phyloP scores from a whole-genome alignment of 2,888 invertebrate species.

The Pseudococcus jackbeardsleyi region DNA sequence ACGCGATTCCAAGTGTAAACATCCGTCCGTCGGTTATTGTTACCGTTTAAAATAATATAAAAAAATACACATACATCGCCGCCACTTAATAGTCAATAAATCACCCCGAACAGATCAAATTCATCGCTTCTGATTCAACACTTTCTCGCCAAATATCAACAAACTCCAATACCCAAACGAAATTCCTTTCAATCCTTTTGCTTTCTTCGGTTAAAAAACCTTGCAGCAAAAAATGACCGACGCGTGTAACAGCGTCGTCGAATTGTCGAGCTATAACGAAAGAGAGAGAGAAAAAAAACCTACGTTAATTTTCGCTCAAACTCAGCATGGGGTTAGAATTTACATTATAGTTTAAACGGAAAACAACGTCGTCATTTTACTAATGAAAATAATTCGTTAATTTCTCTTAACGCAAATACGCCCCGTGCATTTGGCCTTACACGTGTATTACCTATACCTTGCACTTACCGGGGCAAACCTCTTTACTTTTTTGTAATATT shows the following conservation, averaged over 20 bases:
- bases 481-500: background rate
- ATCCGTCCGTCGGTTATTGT: slow-evolving; percentile 52
- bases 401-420: background rate
- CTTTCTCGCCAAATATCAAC: background rate
- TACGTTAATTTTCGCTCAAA: background rate
- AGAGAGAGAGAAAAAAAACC: background rate
- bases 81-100: slow-evolving; percentile 48
- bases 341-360: slow-evolving; percentile 1
- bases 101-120: slow-evolving; percentile 38
- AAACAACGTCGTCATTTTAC: slow-evolving; percentile 16
- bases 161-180: background rate
- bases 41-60: slow-evolving; percentile 48
- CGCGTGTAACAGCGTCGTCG: background rate
- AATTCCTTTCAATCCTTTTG: background rate
- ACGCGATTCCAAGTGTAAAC: slow-evolving; percentile 57
- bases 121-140: slow-evolving; percentile 34
- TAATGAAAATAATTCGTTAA: slow-evolving; percentile 46
- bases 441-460: slow-evolving; percentile 13
- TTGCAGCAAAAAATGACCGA: background rate
- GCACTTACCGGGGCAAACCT: background rate
- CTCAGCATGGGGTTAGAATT: slow-evolving; percentile 35
- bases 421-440: slow-evolving; percentile 13
- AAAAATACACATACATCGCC: slow-evolving; percentile 38
- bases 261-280: background rate
- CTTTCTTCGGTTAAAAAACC: background rate